Evolutionary conservation across 2,797 vertebrate genomes (phyloP).

Genomic region (Centroberyx gerrardi): DNA sequence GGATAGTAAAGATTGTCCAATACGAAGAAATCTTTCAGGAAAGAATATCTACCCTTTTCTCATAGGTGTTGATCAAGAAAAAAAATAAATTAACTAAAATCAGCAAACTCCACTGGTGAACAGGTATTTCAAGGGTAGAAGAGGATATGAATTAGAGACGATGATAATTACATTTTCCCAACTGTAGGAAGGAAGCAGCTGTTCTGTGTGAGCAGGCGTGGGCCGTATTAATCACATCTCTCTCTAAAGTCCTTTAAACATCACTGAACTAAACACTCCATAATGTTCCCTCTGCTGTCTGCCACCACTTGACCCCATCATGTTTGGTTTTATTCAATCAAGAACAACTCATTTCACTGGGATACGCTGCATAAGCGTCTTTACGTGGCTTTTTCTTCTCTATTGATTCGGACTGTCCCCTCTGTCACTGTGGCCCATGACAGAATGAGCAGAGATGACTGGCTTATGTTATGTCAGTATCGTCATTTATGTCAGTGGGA

Average conservation of each 20-base stretch:
- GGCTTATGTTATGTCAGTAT: conserved; percentile 13
- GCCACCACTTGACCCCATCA: conserved; percentile 36
- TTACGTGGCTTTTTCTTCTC: too few species aligned
- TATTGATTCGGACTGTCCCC: too few species aligned
- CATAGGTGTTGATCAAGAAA: too few species aligned
- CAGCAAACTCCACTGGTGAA: too few species aligned
- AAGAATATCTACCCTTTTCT: not conserved
- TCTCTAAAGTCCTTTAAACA: conserved; percentile 9
- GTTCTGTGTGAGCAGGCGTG: too few species aligned
- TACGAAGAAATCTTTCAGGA: conserved; percentile 3
- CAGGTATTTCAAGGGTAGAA: too few species aligned
- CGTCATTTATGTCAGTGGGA: conserved; percentile 22
- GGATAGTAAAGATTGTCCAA: conserved; percentile 19
- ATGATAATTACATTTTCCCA: too few species aligned
- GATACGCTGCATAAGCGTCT: not conserved
- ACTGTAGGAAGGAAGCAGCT: too few species aligned
- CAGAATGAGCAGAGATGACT: not conserved
- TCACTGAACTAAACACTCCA: not conserved
- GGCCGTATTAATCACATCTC: conserved; percentile 15
- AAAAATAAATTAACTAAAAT: too few species aligned
- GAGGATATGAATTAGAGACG: too few species aligned
- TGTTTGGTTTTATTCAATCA: not conserved
- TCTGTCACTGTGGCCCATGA: not conserved
- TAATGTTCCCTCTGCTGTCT: not conserved
- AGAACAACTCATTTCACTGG: conserved; percentile 15